phyloP scores from a whole-genome alignment of 2,888 invertebrate species.

The Habrosyne pyritoides region DNA sequence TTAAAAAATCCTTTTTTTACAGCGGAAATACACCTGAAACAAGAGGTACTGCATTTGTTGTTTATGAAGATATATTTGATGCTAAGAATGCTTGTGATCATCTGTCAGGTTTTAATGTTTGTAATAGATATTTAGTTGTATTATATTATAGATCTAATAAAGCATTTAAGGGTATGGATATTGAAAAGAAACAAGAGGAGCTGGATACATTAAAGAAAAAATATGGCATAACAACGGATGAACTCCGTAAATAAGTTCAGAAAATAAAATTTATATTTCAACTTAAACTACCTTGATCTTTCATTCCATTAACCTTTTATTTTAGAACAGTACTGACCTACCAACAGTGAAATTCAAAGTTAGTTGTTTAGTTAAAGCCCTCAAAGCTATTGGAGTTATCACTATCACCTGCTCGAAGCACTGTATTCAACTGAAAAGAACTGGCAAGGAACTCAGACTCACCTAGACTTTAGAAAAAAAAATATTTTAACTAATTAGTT shows the following conservation, averaged over 20 bases:
- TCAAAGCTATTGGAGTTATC: no score
- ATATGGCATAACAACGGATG: conserved; percentile 90
- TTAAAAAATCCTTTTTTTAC: conserved; percentile 47
- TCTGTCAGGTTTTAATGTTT: conserved; percentile 99
- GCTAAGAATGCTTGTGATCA: conserved; percentile 99
- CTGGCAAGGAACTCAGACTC: no score
- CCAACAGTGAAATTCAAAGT: no score
- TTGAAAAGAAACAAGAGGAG: conserved; percentile 98
- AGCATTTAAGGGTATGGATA: conserved; percentile 97
- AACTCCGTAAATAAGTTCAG: conserved; percentile 69
- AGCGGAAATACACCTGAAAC: conserved; percentile 99
- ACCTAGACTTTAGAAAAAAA: no score
- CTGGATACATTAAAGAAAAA: conserved; percentile 97
- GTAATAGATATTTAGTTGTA: conserved; percentile 99
- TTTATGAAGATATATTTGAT: conserved; percentile 99
- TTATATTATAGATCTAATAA: conserved; percentile 98
- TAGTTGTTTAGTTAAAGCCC: no score
- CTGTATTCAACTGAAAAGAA: no score
- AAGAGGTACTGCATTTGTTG: conserved; percentile 99
- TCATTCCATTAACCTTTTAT: background rate
- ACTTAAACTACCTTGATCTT: background rate
- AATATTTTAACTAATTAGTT: no score
- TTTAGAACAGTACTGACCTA: no score
- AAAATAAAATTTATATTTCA: background rate
- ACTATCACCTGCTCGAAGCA: no score